These are phyloP conservation scores for Drosophila aldrichi DNA, from an alignment of 2,888 invertebrate species.

Conservation along the genomic window DNA sequence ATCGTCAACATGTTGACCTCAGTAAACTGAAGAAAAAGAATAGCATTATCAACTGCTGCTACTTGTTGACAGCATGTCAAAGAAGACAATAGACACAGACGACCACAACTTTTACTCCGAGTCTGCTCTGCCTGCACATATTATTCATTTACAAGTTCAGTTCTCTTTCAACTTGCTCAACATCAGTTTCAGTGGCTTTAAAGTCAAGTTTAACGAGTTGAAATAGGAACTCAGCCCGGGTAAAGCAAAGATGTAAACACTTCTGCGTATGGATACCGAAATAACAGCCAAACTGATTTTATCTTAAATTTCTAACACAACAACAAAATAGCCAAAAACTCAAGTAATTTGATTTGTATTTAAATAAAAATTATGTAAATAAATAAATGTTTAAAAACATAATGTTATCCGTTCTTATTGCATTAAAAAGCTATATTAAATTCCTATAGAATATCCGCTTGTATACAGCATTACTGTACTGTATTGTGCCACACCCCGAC, in stretches of 20 bases:
- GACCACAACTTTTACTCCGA: conserved; percentile 9
- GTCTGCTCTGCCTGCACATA: conserved; percentile 1
- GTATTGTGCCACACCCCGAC: no score
- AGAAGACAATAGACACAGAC: conserved; percentile 51
- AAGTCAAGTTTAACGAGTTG: not conserved
- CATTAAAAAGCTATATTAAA: not conserved
- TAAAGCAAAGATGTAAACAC: not conserved
- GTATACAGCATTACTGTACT: not conserved
- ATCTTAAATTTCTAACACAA: no score
- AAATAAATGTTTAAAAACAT: no score
- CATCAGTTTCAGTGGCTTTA: not conserved
- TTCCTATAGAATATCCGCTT: not conserved
- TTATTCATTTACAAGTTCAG: conserved; percentile 2
- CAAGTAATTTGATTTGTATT: no score
- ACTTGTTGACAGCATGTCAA: conserved; percentile 56
- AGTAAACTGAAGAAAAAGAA: conserved; percentile 18
- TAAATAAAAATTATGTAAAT: no score
- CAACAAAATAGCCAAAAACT: no score
- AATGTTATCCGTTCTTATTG: no score
- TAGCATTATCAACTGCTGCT: conserved; percentile 18
- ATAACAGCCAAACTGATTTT: not conserved
- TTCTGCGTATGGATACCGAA: not conserved
- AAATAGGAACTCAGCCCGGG: not conserved
- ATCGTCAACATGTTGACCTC: conserved; percentile 40
- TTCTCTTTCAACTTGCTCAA: no score